Evolutionary conservation across 1,140 invertebrate genomes (phyloP).

Genomic region (Varroa destructor): DNA sequence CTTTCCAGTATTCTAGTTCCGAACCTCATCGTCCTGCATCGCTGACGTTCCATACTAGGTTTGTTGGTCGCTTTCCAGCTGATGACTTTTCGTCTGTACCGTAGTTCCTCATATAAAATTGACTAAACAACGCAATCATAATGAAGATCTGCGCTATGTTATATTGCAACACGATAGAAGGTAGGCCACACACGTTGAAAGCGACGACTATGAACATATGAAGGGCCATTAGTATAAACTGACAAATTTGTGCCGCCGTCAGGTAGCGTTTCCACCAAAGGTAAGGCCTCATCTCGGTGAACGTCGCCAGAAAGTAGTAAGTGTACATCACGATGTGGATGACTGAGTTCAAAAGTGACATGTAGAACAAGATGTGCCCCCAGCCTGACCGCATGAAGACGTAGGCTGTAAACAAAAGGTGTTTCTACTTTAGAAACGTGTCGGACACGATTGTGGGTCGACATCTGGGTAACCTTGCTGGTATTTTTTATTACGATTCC

Average conservation of each 20-base stretch:
- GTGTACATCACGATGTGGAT: slow-evolving; percentile 85
- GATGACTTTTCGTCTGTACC: slow-evolving; percentile 1
- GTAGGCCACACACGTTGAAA: slow-evolving; percentile 20
- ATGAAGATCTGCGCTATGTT: not conserved
- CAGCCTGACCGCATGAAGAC: not conserved
- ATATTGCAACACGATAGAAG: slow-evolving; percentile 6
- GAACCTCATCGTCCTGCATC: not conserved
- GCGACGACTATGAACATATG: not conserved
- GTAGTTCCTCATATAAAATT: not conserved
- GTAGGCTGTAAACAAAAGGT: slow-evolving; percentile 32
- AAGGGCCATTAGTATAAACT: slow-evolving; percentile 12
- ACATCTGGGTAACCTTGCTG: no score
- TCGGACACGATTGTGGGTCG: no score
- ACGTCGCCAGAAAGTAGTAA: slow-evolving; percentile 70
- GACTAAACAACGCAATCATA: not conserved
- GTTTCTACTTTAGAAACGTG: slow-evolving; percentile 43
- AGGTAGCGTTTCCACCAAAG: slow-evolving; percentile 90
- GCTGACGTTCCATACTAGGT: not conserved
- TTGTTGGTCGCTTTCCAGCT: not conserved
- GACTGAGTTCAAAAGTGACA: slow-evolving; percentile 66
- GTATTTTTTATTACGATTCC: no score
- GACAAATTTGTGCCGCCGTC: slow-evolving; percentile 59
- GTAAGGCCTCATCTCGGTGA: slow-evolving; percentile 67
- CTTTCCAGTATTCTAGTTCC: not conserved
- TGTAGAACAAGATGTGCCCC: not conserved